Evolutionary conservation across 2,888 invertebrate species (phyloP).

Genomic region (Timandra comae): DNA sequence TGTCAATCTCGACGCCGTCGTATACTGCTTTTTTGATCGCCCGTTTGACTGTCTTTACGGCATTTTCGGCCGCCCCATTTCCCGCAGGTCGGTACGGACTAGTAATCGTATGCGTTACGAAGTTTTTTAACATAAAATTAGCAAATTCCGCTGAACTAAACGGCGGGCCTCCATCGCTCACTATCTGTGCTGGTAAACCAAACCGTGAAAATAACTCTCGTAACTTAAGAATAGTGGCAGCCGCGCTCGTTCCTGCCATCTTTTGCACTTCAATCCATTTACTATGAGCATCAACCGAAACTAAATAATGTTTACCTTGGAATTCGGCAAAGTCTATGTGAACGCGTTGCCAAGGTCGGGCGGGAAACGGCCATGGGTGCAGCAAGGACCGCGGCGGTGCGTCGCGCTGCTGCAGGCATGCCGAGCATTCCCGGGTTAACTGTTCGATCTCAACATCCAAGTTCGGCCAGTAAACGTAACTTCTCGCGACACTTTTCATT

Average conservation of each 20-base stretch:
- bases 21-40: constrained; percentile 13
- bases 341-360: constrained; percentile 4
- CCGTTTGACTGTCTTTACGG: constrained; percentile 19
- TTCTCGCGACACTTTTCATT: constrained; percentile 20
- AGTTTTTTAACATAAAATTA: constrained; percentile 8
- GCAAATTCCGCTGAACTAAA: constrained; percentile 9
- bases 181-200: constrained; percentile 12
- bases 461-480: constrained; percentile 22
- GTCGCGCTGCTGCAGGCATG: constrained; percentile 17
- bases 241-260: constrained; percentile 2
- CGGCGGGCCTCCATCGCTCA: constrained; percentile 13
- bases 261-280: constrained; percentile 12
- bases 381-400: constrained; percentile 17
- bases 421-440: constrained; percentile 13
- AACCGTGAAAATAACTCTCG: constrained; percentile 7
- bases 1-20: constrained; percentile 9
- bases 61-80: constrained; percentile 21
- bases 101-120: constrained; percentile 9
- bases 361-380: constrained; percentile 20
- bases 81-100: constrained; percentile 12
- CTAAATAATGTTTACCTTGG: constrained; percentile 7
- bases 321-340: constrained; percentile 12
- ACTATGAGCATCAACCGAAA: constrained; percentile 10
- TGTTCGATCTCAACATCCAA: constrained; percentile 20
- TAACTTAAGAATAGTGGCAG: constrained; percentile 1